A percentile compares a stretch with the other conserved stretches of the same genome.
Conservation (phyloP, 2,113 vertebrate genomes). For the Daubentonia madagascariensis region DNA sequence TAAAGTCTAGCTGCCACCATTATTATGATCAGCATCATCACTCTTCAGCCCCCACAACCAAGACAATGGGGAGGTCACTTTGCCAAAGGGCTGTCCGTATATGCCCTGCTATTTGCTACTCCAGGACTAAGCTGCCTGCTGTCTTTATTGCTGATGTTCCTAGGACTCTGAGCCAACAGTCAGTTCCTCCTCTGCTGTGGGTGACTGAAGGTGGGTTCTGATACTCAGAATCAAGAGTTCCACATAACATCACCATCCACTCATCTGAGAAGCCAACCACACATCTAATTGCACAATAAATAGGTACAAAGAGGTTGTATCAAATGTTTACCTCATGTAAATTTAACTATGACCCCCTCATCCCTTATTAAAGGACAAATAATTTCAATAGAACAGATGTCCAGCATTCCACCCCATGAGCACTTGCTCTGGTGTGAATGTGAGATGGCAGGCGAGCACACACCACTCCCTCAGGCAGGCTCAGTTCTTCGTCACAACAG, state of each 20-base stretch:
- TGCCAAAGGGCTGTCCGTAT: not conserved
- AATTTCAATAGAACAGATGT: conserved; percentile 29
- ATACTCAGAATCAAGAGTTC: not conserved
- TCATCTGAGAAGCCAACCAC: not conserved
- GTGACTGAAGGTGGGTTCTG: not conserved
- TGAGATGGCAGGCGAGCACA: not conserved
- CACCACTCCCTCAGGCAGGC: not conserved
- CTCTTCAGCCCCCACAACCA: not conserved
- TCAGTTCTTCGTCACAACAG: not conserved
- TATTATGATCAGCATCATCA: not conserved
- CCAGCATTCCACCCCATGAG: not conserved
- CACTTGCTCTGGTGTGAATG: not conserved
- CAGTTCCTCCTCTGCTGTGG: not conserved
- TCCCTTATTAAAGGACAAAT: not conserved
- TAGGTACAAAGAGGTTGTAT: not conserved
- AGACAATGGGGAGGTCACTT: not conserved
- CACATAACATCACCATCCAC: not conserved
- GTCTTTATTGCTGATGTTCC: not conserved
- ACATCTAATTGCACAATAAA: not conserved
- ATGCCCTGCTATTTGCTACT: not conserved
- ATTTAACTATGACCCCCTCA: not conserved
- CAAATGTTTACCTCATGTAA: not conserved
- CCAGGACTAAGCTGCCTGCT: not conserved
- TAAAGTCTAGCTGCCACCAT: not conserved
- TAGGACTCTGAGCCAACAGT: not conserved